Conservation (phyloP, 1,140 invertebrate genomes). For the Eupristina koningsbergeri region DNA sequence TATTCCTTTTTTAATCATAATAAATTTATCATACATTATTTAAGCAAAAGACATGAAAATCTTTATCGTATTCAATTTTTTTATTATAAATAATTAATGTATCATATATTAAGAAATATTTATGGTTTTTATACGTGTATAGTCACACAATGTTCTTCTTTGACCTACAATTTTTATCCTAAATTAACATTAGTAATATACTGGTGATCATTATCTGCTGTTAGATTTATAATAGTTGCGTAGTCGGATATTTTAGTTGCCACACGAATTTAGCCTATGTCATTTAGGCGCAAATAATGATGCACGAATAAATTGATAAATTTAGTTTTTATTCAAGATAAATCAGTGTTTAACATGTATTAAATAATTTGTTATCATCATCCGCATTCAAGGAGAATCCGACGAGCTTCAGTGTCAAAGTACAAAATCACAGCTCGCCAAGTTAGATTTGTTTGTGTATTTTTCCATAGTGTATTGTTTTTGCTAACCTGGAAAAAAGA, state of each 20-base stretch:
- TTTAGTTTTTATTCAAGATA: background rate
- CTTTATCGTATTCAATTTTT: background rate
- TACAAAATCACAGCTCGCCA: background rate
- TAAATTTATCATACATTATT: background rate
- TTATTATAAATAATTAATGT: background rate
- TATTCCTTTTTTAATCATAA: background rate
- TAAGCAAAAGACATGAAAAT: background rate
- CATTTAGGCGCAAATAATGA: background rate
- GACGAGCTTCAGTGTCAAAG: background rate
- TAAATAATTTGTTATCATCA: background rate
- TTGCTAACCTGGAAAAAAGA: no score
- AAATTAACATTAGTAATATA: slow-evolving; percentile 1
- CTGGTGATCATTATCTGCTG: background rate
- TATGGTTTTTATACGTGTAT: background rate
- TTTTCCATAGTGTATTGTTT: no score
- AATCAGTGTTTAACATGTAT: background rate
- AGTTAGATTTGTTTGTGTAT: background rate
- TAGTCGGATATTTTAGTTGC: background rate
- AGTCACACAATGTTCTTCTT: background rate
- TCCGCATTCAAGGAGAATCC: background rate
- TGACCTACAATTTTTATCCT: slow-evolving; percentile 3
- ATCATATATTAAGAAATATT: background rate
- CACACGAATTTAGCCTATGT: background rate
- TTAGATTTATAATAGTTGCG: background rate
- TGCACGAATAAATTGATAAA: background rate